These are phyloP conservation scores for Prunella himalayana DNA, from an alignment of 2,113 vertebrate genomes.

Conservation along the genomic window DNA sequence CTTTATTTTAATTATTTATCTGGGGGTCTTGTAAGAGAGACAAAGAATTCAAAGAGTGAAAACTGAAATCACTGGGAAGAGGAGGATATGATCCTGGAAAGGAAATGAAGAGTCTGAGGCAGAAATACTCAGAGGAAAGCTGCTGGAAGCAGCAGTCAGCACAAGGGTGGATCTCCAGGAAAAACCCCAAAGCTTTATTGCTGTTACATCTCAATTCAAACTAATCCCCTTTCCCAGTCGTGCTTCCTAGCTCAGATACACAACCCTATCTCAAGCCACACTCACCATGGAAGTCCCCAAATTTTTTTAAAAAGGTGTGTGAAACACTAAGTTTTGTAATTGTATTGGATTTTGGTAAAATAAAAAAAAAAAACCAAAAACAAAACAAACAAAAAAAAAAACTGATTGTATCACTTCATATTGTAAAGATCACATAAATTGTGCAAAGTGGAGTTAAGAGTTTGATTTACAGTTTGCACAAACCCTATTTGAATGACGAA, in stretches of 20 bases:
- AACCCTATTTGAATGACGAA: neutral
- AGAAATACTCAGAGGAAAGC: neutral
- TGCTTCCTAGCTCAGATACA: neutral
- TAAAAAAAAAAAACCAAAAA: neutral
- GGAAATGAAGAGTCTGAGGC: neutral
- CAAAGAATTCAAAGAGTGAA: neutral
- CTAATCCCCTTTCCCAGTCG: neutral
- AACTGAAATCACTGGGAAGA: neutral
- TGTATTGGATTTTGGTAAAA: neutral
- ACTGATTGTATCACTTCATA: neutral
- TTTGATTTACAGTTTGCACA: neutral
- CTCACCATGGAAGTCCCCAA: neutral
- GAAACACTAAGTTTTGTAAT: neutral
- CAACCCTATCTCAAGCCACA: neutral
- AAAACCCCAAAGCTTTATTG: neutral
- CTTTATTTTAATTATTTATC: neutral
- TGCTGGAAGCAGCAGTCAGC: neutral
- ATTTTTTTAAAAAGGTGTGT: neutral
- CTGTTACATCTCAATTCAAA: neutral
- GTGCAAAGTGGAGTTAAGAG: neutral
- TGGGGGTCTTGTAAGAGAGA: neutral
- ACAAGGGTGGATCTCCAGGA: neutral
- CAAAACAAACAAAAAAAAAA: too few species aligned
- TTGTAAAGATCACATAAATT: neutral
- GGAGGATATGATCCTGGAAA: neutral